Evolutionary conservation across 2,888 invertebrate genomes (phyloP), one percentile per base, ranked within the genome.

Genomic region (Nomada lathburiana): DNA sequence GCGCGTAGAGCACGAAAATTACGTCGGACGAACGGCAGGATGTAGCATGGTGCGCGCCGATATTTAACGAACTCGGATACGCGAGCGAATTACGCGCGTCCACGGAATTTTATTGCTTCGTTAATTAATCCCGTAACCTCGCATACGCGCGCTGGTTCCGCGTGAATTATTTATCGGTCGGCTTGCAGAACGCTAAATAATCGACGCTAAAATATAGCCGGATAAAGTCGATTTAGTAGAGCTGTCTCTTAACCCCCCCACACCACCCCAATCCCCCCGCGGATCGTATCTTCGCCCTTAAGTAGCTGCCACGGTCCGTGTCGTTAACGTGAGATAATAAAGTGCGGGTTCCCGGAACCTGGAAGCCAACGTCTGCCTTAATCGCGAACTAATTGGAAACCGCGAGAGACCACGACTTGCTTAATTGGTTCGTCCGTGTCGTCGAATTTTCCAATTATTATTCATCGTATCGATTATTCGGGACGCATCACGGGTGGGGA

Each of bases 1-100:
- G 47, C 47, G 47, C 47, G 23, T 13, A 13, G 57, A 3, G 23
- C 57, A 20, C 80, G 79, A 76, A 83, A 86, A 84, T 86, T 82
- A 74, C 65, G 63, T 71, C 55, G 70, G 23, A 36, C 67, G 16
- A 44, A 36, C 67, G 20, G 3, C 18, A n/a, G 42, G 67, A 73
- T 65, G 84, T 70, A 71, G 70, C 80, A 76, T 71, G 57, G 68
- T 80, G 76, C 75, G 52, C 42, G 13, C 16, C 62, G 71, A 76
- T 72, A 52, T 42, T 62, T 26, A 59, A 64, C 29, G 59, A 20
- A 18, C 13, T 1, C 36, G n/a, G 57, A 20, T 68, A 44, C 60
- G 26, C 63, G 26, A 3, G 7, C 47, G 20, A 13, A 57, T 68
- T 44, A 63, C 63, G 26, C 62, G 20, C 23, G 47, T 10, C 42